These are phyloP conservation scores for Nycticorax nycticorax DNA, from an alignment of 2,113 vertebrate species.

Conservation along the genomic window DNA sequence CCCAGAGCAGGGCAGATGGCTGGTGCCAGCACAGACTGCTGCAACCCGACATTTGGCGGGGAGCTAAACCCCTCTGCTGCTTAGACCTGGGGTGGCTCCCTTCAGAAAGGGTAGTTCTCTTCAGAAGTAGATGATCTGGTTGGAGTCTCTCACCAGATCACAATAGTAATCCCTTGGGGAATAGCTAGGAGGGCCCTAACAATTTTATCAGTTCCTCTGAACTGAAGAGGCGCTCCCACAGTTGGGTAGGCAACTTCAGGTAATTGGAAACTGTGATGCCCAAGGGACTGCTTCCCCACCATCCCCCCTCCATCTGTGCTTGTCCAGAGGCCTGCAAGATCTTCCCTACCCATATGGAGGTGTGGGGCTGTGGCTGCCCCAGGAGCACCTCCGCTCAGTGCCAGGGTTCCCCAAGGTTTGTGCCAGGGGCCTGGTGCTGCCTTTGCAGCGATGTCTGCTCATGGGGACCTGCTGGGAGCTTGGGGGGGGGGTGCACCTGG, in stretches of 20 bases:
- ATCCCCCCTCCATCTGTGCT: background rate
- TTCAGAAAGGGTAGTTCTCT: background rate
- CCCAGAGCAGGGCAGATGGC: background rate
- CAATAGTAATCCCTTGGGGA: background rate
- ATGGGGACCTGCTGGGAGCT: background rate
- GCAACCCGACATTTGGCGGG: background rate
- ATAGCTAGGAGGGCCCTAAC: background rate
- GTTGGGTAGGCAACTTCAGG: background rate
- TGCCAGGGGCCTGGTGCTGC: background rate
- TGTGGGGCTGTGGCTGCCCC: background rate
- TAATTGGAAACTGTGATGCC: background rate
- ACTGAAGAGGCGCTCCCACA: background rate
- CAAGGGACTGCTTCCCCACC: background rate
- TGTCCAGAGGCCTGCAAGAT: background rate
- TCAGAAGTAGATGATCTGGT: background rate
- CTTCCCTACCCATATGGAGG: background rate
- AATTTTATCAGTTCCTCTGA: background rate
- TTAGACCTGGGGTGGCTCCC: background rate
- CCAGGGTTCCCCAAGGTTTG: background rate
- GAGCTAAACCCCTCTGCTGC: background rate
- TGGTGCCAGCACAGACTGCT: background rate
- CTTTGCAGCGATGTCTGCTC: fast-evolving
- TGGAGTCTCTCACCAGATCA: background rate
- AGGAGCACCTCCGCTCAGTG: background rate
- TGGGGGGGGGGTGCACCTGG: background rate